Evolutionary conservation across 2,797 vertebrate genomes (phyloP), one percentile per base, ranked within the genome.

Genomic region (Oreortyx pictus): DNA sequence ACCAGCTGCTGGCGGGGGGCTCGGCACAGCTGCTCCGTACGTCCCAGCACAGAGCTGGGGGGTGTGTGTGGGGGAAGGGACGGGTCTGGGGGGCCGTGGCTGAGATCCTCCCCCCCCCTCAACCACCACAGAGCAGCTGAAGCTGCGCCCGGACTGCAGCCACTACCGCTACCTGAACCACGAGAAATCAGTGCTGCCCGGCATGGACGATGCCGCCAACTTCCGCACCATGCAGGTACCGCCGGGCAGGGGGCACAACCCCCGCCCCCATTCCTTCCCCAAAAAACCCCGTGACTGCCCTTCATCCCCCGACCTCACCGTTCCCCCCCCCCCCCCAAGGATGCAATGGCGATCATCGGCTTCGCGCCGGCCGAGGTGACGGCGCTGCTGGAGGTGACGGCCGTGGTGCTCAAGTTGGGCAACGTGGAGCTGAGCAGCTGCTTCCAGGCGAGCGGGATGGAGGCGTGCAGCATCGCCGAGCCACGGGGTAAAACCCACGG

Each of bases 331-430:
- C 49, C 49, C 25, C 25, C 44, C 6, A 3, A 98, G 98, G 96
- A 86, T 12, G 98, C 98, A 43, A 98, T 98, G 98, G 64, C 46
- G 25, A 82, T 97, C 89, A 98, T 98, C 7, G 98, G 98, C 50
- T 98, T 98, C 95, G 97, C 96, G 0, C 57, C 97, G 0, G 41
- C 83, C 0, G 98, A 98, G 82, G 93, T 97, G 84, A 93, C 12
- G 0, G 92, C 95, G 23, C 95, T 98, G 77, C 90, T 98, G 71
- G 97, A 98, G 86, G 97, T 98, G 93, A 95, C 94, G 0, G 97
- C 98, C 5, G 82, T 98, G 68, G 97, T 98, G 84, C 97, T 98
- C 87, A 98, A 98, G 83, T 76, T 98, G 87, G 98, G 98, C 33
- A 98, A 98, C 0, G 73, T 98, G 80, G 65, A 95, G 74, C 92